phyloP scores from a whole-genome alignment of 2,888 invertebrate genomes.

The Tethea ocularis region DNA sequence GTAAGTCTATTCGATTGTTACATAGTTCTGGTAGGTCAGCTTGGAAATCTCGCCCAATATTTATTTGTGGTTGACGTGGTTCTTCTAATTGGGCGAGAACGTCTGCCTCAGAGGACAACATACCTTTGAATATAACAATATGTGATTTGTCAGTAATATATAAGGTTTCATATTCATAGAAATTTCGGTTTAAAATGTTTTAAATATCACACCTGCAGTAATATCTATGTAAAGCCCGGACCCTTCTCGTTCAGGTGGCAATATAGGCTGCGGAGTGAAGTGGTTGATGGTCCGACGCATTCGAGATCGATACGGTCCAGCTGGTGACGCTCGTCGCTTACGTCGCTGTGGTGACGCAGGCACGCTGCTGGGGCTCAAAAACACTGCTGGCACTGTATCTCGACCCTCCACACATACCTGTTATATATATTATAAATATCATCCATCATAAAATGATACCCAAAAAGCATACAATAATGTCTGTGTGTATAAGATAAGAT shows the following conservation, averaged over 20 bases:
- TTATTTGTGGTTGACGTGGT: constrained; percentile 88
- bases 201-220: constrained; percentile 50
- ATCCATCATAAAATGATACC: no score
- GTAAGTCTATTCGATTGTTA: constrained; percentile 77
- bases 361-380: constrained; percentile 90
- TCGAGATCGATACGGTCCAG: constrained; percentile 80
- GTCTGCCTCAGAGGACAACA: constrained; percentile 53
- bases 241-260: constrained; percentile 95
- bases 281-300: constrained; percentile 78
- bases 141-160: background rate
- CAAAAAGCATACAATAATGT: no score
- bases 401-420: constrained; percentile 84
- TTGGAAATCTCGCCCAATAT: constrained; percentile 94
- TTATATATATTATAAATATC: constrained; percentile 10
- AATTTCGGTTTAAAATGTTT: no score
- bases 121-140: constrained; percentile 32
- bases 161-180: no score
- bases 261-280: constrained; percentile 97
- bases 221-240: constrained; percentile 90
- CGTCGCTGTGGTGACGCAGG: constrained; percentile 87
- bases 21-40: constrained; percentile 88
- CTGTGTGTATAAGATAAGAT: no score
- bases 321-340: constrained; percentile 86
- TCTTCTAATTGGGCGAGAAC: constrained; percentile 65
- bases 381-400: constrained; percentile 89